Conservation (phyloP, 2,797 vertebrate species). For the Trichosurus vulpecula region DNA sequence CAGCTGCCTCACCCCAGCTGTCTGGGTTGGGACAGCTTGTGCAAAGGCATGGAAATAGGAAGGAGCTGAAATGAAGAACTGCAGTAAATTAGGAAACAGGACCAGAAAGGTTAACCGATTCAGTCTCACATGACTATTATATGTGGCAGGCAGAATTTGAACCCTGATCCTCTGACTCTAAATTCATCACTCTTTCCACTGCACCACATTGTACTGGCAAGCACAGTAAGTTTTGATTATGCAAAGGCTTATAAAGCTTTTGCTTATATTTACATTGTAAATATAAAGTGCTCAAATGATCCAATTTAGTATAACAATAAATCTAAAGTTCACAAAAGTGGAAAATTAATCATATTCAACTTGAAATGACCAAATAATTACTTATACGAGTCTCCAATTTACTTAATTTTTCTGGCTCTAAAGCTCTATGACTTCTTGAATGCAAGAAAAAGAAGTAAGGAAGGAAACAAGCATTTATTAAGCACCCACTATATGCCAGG, state of each 20-base stretch:
- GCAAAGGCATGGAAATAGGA: neutral
- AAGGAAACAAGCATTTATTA: neutral
- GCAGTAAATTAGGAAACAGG: neutral
- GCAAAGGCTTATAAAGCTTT: conserved; percentile 1
- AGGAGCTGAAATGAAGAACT: neutral
- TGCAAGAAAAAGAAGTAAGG: neutral
- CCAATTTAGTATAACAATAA: conserved; percentile 57
- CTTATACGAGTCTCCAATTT: neutral
- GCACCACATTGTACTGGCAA: neutral
- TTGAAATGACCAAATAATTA: conserved; percentile 74
- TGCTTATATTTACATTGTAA: conserved; percentile 20
- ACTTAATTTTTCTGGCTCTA: conserved; percentile 17
- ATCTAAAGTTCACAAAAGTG: conserved; percentile 59
- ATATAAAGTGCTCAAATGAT: conserved; percentile 59
- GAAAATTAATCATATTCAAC: conserved; percentile 68
- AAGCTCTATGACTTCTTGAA: neutral
- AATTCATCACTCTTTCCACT: neutral
- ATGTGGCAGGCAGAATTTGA: neutral
- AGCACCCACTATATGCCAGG: neutral
- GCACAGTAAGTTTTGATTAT: neutral
- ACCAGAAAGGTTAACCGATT: neutral
- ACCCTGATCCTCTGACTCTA: neutral
- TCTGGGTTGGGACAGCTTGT: neutral
- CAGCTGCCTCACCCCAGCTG: neutral
- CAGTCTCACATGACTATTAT: neutral